phyloP scores from a whole-genome alignment of 2,797 vertebrate genomes.

The Myotis myotis region DNA sequence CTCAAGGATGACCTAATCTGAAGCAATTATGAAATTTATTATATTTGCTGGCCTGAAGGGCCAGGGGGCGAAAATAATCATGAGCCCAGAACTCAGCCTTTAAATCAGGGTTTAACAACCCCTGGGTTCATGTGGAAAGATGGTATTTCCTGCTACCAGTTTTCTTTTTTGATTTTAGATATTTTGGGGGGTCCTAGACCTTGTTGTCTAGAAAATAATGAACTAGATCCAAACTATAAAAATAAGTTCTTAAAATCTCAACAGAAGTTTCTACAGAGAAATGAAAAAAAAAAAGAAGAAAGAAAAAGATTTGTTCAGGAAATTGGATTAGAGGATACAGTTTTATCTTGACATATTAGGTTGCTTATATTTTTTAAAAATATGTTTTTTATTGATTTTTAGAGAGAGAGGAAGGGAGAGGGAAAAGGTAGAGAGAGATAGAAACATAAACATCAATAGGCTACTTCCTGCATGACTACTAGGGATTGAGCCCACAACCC shows the following conservation, averaged over 20 bases:
- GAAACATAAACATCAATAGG: too few species aligned
- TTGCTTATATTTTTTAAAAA: constrained; percentile 12
- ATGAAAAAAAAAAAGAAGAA: neutral
- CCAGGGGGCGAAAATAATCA: neutral
- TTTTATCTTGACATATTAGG: constrained; percentile 8
- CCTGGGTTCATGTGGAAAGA: neutral
- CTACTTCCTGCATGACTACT: too few species aligned
- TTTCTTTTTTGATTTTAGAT: constrained; percentile 25
- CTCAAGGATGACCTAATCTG: neutral
- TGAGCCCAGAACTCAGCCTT: neutral
- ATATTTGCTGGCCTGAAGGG: neutral
- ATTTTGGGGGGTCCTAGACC: neutral
- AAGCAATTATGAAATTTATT: neutral
- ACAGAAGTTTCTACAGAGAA: neutral
- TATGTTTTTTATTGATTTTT: too few species aligned
- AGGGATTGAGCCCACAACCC: too few species aligned
- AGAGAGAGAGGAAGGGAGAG: too few species aligned
- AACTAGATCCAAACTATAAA: constrained; percentile 52
- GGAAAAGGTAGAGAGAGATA: too few species aligned
- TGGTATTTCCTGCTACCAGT: neutral
- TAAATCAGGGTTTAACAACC: neutral
- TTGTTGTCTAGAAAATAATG: constrained; percentile 38
- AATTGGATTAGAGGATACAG: neutral
- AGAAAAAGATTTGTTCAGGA: neutral
- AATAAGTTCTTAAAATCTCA: constrained; percentile 44